phyloP scores from a whole-genome alignment of 2,113 vertebrate genomes.

The Oryzias celebensis region DNA sequence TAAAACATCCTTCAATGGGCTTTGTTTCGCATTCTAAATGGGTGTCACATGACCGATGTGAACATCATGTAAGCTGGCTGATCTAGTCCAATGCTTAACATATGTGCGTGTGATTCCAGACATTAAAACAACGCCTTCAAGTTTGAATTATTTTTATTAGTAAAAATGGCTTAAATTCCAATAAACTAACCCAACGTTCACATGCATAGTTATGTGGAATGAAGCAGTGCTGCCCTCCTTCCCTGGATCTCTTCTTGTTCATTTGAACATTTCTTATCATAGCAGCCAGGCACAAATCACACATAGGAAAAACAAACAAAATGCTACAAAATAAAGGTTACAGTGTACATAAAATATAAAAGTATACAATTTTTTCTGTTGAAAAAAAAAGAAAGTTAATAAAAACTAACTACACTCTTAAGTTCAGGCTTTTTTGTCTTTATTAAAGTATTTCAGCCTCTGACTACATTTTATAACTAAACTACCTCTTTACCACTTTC shows the following conservation, averaged over 20 bases:
- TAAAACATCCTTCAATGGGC: too few species aligned
- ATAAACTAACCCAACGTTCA: conserved; percentile 50
- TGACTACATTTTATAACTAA: background rate
- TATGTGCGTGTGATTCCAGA: background rate
- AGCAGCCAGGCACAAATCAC: conserved; percentile 68
- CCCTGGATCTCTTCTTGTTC: conserved; percentile 54
- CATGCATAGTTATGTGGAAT: conserved; percentile 51
- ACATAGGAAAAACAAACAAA: conserved; percentile 50
- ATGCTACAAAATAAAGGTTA: conserved; percentile 66
- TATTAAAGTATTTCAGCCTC: conserved; percentile 5
- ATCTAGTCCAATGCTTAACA: background rate
- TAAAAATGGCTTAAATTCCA: conserved; percentile 71
- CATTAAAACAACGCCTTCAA: conserved; percentile 8
- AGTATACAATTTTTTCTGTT: conserved; percentile 47
- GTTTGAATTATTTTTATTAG: conserved; percentile 61
- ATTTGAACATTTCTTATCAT: conserved; percentile 63
- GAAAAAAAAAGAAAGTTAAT: conserved; percentile 56
- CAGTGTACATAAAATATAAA: conserved; percentile 58
- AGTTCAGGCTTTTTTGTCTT: conserved; percentile 44
- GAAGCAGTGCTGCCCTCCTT: conserved; percentile 48
- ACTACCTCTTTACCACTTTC: background rate
- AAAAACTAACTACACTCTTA: conserved; percentile 48
- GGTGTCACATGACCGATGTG: too few species aligned
- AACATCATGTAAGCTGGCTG: too few species aligned
- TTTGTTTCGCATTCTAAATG: too few species aligned